Evolutionary conservation across 2,797 vertebrate species (phyloP), one percentile per base, ranked within the genome.

Genomic region (Alca torda): DNA sequence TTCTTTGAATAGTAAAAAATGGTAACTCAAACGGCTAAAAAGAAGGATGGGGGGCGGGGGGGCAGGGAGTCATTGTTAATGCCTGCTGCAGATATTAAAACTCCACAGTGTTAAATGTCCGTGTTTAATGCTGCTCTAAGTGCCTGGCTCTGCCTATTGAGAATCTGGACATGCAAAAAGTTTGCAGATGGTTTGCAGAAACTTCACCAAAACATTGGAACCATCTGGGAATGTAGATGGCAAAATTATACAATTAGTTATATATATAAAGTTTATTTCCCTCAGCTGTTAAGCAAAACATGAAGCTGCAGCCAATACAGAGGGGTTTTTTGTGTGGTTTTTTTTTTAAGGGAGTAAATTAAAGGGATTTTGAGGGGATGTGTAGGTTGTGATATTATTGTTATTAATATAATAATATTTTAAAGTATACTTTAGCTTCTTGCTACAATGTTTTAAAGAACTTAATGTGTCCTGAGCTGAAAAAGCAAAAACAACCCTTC

Each of bases 141-240:
- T 69, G 90, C 60, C 57, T 64, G n/a, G 7, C 2, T 91, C 91
- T 91, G 75, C 59, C 30, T 94, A 2, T 28, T 63, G 68, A 85
- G 51, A 72, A 89, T 61, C 60, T 3, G 5, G 68, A 51, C 7
- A 0, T 23, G 39, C 45, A 74, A 67, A 90, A 96, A 97, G 64
- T 96, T 96, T 92, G 77, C 84, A 94, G 84, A 90, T 79, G 88
- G 88, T 63, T 89, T 94, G 72, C 72, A 94, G 95, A 92, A 96
- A 93, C 87, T 94, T 94, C 60, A 41, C 11, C 46, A 25, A 94
- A 82, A 61, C 78, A 56, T 54, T 65, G 20, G 78, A 87, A 87
- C 30, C 72, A 83, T 41, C 45, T 93, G 92, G 48, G 64, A 84
- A 37, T 13, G 23, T 70, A 68, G 53, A 89, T 61, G 26, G 53